Percentiles rank a stretch among this genome's conserved stretches.
Conservation (phyloP, 2,113 vertebrate genomes). For the Aegithalos caudatus region DNA sequence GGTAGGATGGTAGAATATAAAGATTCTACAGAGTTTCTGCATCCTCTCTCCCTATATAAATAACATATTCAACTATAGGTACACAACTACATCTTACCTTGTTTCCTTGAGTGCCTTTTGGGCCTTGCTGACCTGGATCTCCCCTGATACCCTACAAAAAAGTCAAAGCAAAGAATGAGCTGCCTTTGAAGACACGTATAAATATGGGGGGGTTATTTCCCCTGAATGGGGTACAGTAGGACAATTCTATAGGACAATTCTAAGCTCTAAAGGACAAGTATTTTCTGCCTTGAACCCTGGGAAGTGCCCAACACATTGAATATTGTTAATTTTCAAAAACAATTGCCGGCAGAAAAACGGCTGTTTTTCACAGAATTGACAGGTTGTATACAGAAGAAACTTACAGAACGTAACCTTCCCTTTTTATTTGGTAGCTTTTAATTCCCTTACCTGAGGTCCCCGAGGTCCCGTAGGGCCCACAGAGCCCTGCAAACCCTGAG, state of each 20-base stretch:
- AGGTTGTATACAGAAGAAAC: not conserved
- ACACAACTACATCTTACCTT: slow-evolving; percentile 74
- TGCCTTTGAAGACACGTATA: not conserved
- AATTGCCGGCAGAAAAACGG: not conserved
- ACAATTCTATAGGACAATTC: not conserved
- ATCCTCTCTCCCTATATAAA: not conserved
- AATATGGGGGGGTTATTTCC: not conserved
- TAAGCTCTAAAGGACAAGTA: not conserved
- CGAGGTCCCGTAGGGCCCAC: slow-evolving; percentile 73
- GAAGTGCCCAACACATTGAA: not conserved
- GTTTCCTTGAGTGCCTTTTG: slow-evolving; percentile 77
- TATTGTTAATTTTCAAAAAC: not conserved
- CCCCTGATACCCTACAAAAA: slow-evolving; percentile 78
- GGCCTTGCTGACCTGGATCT: slow-evolving; percentile 77
- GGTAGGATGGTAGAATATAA: too few relatives aligned
- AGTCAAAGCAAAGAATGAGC: slow-evolving; percentile 17
- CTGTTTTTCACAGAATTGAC: not conserved
- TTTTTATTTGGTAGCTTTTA: not conserved
- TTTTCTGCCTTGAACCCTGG: not conserved
- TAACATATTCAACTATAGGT: not conserved
- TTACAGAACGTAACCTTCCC: not conserved
- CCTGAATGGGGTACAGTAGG: not conserved
- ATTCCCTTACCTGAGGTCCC: slow-evolving; percentile 77
- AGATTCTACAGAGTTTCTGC: not conserved
- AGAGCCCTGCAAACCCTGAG: slow-evolving; percentile 50